Base-by-base conservation (phyloP, 2,888 invertebrate genomes). In the Diaphora mendica region DNA sequence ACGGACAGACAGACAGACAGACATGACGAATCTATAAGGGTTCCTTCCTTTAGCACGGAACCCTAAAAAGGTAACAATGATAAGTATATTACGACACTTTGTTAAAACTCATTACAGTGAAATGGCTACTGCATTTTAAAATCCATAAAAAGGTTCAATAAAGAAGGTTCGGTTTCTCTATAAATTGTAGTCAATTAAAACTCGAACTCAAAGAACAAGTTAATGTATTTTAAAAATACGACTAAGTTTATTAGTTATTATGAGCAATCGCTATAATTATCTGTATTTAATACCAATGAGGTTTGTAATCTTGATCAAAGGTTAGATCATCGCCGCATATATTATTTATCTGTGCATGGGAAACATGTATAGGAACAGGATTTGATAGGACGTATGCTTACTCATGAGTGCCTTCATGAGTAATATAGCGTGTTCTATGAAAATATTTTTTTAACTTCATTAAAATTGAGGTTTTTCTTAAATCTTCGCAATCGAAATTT, bases 181-280 rank as follows among this genome's bases (percentile, higher is more conserved):
- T 73, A 72, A 75, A 78, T 82, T 75, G 75, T 72, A 69, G 68
- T 76, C 78, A 83, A 82, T 83, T 82, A 80, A 80, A 78, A 77
- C 74, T 78, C 76, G 77, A 76, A 71, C 70, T 74, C 59, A 66
- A 9, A 76, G 39, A 79, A 82, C 76, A 48, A 80, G 73, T 77
- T 79, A 39, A 39, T 74, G 80, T 72, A 72, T 67, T n/a, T 75
- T 44, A 33, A 67, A 82, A 82, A 80, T 73, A 75, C 83, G 80
- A 80, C 79, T 82, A 67, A 82, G 78, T 84, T 84, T 78, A 84
- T 82, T 74, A 74, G 81, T 84, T 81, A 85, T 87, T 86, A 87
- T 85, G 82, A 87, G 85, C 87, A 90, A 88, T 85, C 83, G 83
- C 84, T 90, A 86, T 89, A 90, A 91, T 90, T 89, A 88, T 88